Evolutionary conservation across 2,888 invertebrate genomes (phyloP), one percentile per base, ranked within the genome.

Genomic region (Eurytoma californica): DNA sequence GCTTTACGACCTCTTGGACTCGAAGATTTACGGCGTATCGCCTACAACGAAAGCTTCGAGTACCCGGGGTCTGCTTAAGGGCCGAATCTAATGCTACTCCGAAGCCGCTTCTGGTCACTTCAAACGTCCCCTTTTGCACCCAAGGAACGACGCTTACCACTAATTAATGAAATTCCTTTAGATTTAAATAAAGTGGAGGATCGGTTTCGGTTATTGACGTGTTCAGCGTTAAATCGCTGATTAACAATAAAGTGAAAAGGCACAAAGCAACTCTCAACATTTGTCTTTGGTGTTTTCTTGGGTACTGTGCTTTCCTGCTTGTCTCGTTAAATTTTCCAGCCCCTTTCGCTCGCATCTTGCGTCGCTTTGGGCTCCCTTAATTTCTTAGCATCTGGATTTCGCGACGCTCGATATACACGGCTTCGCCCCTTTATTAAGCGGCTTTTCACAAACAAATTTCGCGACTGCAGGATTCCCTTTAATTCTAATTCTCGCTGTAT

Each of bases 21-120:
- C 82, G 70, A 83, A 85, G 83, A 87, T 87, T 87, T 87, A 87
- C 86, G 85, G 86, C 85, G 86, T 86, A 87, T 87, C 86, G 86
- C 85, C 82, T 83, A 82, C 83, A 79, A 76, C 79, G 75, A 76
- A 72, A 80, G 80, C 80, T 80, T 80, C 77, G 77, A 77, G 77
- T 70, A 65, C 24, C 77, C 63, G 24, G 24, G 72, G 68, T 72
- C 79, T 81, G 73, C 79, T 77, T 77, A 81, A 81, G 79, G 67
- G 74, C 73, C 77, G 63, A 9, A 13, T 14, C 57, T 72, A 80
- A 74, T 76, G 65, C 74, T 69, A 39, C 73, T 72, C 63, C 61
- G 49, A 20, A 39, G n/a, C 73, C 58, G 74, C 69, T 61, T 51
- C 65, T 82, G 80, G 82, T 82, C 82, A 82, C 82, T 82, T 82